A percentile compares a stretch with the other conserved stretches of the same genome.
These are phyloP conservation scores for Belgica antarctica DNA, from an alignment of 2,888 invertebrate species.

Conservation along the genomic window DNA sequence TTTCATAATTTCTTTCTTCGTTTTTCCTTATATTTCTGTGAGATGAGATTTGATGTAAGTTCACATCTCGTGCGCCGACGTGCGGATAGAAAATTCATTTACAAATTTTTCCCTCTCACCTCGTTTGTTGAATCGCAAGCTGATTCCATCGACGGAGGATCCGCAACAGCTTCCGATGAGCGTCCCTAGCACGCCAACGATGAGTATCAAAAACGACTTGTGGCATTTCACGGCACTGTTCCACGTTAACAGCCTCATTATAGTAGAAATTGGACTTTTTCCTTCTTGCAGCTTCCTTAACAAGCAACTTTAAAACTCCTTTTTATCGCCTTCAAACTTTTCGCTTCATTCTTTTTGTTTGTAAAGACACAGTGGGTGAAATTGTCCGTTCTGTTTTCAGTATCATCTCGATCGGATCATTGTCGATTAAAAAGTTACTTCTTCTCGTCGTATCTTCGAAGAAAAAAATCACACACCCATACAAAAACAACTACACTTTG, in stretches of 20 bases:
- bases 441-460: too few species aligned
- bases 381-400: neutral
- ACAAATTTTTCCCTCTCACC: conserved; percentile 17
- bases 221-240: neutral
- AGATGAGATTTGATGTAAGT: neutral
- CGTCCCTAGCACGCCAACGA: neutral
- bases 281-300: neutral
- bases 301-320: neutral
- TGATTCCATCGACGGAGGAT: conserved; percentile 34
- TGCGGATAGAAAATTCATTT: conserved; percentile 1
- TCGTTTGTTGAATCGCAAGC: conserved; percentile 36
- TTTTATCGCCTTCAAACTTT: neutral
- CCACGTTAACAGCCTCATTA: neutral
- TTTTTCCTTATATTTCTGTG: neutral
- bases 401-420: conserved; percentile 36
- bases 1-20: too few species aligned
- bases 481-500: conserved; percentile 41
- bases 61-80: conserved; percentile 17
- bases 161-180: conserved; percentile 18
- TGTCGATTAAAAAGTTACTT: neutral
- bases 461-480: conserved; percentile 42
- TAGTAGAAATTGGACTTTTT: too few species aligned
- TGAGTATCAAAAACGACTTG: neutral
- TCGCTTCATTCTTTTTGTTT: neutral
- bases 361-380: conserved; percentile 14